These are phyloP conservation scores for Eudyptes chrysolophus DNA, from an alignment of 2,113 vertebrate genomes.

Conservation along the genomic window DNA sequence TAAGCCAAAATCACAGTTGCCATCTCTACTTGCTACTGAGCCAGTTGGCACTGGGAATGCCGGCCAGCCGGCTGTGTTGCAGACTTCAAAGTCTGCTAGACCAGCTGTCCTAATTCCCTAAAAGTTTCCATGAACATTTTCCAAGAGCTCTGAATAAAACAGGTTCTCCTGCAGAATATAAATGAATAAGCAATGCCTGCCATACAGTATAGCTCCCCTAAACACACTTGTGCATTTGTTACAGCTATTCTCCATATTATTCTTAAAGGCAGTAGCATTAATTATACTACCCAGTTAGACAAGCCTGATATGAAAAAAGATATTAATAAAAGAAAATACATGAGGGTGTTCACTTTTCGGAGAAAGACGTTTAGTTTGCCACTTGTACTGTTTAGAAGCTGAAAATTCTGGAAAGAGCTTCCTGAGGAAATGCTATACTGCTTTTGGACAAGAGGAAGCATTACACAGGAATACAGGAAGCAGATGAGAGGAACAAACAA, in stretches of 20 bases:
- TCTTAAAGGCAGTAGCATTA: background rate
- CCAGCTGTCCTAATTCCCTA: slow-evolving; percentile 47
- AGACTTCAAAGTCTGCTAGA: slow-evolving; percentile 51
- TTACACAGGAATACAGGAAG: slow-evolving; percentile 19
- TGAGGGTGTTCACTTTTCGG: background rate
- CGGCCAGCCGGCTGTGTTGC: slow-evolving; percentile 2
- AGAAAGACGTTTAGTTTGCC: background rate
- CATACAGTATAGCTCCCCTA: background rate
- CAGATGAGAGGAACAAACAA: background rate
- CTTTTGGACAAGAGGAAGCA: slow-evolving; percentile 16
- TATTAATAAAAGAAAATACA: background rate
- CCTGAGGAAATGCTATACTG: slow-evolving; percentile 6
- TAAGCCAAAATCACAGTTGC: slow-evolving; percentile 46
- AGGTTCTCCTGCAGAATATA: slow-evolving; percentile 3
- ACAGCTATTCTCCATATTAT: background rate
- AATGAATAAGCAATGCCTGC: background rate
- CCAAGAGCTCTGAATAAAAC: slow-evolving; percentile 31
- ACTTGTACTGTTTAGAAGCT: background rate
- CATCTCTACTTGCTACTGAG: slow-evolving; percentile 45
- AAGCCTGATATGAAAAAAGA: background rate
- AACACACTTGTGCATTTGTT: background rate
- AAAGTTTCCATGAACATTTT: slow-evolving; percentile 46
- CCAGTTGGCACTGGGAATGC: slow-evolving; percentile 53
- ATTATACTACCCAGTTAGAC: background rate
- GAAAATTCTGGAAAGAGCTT: background rate